Conservation (phyloP, 2,888 invertebrate species). For the Serrognathus titanus region DNA sequence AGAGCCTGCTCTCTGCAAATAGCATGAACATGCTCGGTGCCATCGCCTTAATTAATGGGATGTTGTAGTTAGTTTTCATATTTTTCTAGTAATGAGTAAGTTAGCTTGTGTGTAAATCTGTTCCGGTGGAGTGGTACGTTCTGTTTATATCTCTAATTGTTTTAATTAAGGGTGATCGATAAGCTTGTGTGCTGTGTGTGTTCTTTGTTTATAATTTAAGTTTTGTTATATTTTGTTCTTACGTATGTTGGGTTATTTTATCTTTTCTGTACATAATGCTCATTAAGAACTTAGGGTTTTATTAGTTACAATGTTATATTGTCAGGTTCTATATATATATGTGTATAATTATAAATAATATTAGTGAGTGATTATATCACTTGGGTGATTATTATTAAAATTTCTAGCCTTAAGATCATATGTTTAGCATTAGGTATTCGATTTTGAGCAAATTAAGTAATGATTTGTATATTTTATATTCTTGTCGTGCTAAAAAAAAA, state of each 20-base stretch:
- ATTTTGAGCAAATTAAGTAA: no score
- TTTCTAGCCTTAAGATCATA: no score
- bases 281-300: no score
- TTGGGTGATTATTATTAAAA: no score
- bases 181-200: conserved; percentile 6
- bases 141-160: background rate
- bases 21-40: conserved; percentile 28
- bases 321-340: conserved; percentile 1
- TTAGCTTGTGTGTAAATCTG: background rate
- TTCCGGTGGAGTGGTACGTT: no score
- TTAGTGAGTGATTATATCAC: background rate
- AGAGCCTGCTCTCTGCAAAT: conserved; percentile 5
- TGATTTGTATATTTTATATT: no score
- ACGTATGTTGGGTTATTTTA: no score
- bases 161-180: background rate
- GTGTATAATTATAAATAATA: background rate
- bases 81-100: conserved; percentile 35
- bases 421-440: no score
- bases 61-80: conserved; percentile 38
- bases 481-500: no score
- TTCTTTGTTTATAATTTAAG: conserved; percentile 4
- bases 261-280: no score
- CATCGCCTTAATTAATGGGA: conserved; percentile 31
- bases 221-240: background rate
- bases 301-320: background rate